Evolutionary conservation across 2,888 invertebrate genomes (phyloP), one percentile per base, ranked within the genome.

Genomic region (Hipparchia sbordonii): DNA sequence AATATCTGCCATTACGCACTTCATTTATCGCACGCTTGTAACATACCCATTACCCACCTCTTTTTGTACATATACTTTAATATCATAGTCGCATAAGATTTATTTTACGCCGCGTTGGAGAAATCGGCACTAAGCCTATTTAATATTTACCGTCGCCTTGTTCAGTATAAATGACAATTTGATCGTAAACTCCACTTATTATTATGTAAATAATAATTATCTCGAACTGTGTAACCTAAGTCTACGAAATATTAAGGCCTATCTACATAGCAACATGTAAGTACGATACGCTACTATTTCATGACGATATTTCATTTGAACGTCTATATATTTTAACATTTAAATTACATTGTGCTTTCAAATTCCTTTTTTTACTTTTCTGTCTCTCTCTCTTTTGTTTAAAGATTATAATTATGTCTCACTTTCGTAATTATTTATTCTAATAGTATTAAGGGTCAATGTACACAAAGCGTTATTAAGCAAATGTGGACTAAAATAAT

Each of bases 301-400:
- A 45, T 56, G 45, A 52, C 39, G 23, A 5, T 12, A 39, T 54
- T 67, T 71, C 63, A 74, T 74, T 74, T 71, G 75, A 75, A 73
- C 76, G 48, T 76, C 73, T 60, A 71, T 71, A 71, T 71, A 62
- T 72, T 75, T 71, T 60, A 74, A 74, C 72, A 75, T 77, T 75
- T 81, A 79, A 79, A 79, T 81, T 85, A 85, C 79, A 77, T 86
- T 86, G 87, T 86, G 86, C 86, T 81, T 72, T 67, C 74, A 73
- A 59, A 67, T 67, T 10, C 9, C 56, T 62, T 67, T 46, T 70
- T 66, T 52, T 54, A 52, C 52, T 46, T 51, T 52, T 62, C 39
- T 59, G 54, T 67, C 67, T 67, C 39, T 68, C 8, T 57, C 8
- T 46, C 6, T 48, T 12, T 45, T 62, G 1, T 7, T 62, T 56